Conservation (phyloP, 1,140 invertebrate genomes). For the Plectrocnemia conspersa region DNA sequence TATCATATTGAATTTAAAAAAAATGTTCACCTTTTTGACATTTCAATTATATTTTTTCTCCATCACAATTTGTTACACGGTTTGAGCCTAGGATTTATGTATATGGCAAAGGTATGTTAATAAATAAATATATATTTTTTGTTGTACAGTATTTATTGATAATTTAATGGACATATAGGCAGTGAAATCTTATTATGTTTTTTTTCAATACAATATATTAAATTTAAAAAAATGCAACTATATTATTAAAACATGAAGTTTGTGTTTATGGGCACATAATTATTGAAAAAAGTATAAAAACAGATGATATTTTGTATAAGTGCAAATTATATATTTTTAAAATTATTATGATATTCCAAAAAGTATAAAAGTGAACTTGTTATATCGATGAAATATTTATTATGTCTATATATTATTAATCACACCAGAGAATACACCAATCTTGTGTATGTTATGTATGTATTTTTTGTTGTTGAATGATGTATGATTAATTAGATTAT, state of each 20-base stretch:
- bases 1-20: conserved; percentile 5
- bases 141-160: conserved; percentile 27
- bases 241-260: too few species aligned
- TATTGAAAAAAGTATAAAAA: too few species aligned
- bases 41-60: neutral
- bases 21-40: conserved; percentile 6
- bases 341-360: too few species aligned
- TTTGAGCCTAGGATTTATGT: neutral
- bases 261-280: too few species aligned
- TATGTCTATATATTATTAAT: conserved; percentile 2
- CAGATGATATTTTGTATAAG: conserved; percentile 23
- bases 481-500: neutral
- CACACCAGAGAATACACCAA: neutral
- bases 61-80: conserved; percentile 12
- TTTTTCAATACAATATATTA: conserved; percentile 17
- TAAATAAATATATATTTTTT: too few species aligned
- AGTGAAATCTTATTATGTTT: conserved; percentile 22
- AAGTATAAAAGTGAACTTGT: conserved; percentile 2
- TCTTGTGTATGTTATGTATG: conserved; percentile 9
- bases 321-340: conserved; percentile 26
- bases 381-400: conserved; percentile 9
- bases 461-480: neutral
- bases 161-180: conserved; percentile 15
- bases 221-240: too few species aligned
- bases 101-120: conserved; percentile 13